These are phyloP conservation scores for Colaptes auratus DNA, from an alignment of 2,113 vertebrate genomes.

Conservation along the genomic window DNA sequence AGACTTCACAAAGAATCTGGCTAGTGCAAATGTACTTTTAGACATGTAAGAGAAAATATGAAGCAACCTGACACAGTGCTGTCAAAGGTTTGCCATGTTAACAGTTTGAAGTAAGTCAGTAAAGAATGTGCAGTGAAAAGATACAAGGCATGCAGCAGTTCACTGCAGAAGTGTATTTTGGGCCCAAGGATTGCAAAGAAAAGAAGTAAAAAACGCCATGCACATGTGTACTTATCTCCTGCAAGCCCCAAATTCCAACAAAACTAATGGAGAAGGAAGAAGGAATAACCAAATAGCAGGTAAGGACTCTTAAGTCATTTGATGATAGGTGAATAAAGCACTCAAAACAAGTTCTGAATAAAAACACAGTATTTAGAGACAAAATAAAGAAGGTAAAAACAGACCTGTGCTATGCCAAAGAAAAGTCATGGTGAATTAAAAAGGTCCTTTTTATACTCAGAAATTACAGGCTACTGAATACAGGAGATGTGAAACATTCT, in stretches of 20 bases:
- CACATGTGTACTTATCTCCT: neutral
- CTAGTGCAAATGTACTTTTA: neutral
- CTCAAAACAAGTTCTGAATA: neutral
- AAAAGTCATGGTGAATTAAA: neutral
- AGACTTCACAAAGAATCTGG: neutral
- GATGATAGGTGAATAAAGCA: neutral
- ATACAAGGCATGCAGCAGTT: neutral
- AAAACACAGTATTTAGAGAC: neutral
- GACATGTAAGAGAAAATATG: neutral
- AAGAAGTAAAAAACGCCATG: neutral
- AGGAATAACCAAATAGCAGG: neutral
- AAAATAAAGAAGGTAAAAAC: neutral
- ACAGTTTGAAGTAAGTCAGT: neutral
- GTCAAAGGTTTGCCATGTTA: neutral
- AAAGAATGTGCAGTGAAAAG: neutral
- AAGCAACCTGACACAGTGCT: neutral
- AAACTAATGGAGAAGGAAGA: neutral
- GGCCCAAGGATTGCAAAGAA: neutral
- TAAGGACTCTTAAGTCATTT: neutral
- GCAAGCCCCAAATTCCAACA: neutral
- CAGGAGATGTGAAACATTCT: neutral
- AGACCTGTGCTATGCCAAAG: neutral
- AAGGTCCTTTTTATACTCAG: neutral
- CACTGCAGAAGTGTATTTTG: neutral
- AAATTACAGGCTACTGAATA: conserved; percentile 9